A percentile compares a stretch with the other conserved stretches of the same genome.
Evolutionary conservation across 2,113 vertebrate genomes (phyloP).

Genomic region (Colius striatus): DNA sequence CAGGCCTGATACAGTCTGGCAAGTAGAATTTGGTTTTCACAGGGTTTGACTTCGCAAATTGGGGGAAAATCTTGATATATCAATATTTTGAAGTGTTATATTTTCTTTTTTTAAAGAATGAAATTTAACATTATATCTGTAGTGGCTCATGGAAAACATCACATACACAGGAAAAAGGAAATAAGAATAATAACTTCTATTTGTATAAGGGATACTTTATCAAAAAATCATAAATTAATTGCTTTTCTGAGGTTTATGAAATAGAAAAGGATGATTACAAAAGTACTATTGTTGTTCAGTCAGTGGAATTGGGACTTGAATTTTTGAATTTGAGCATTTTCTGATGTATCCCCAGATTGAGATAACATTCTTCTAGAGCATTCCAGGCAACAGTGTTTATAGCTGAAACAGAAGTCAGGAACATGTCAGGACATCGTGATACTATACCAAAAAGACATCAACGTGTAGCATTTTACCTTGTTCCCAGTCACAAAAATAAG

Average conservation of each 20-base stretch:
- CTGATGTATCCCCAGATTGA: not conserved
- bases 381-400: not conserved
- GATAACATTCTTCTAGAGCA: not conserved
- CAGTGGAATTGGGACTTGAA: fast-evolving
- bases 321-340: not conserved
- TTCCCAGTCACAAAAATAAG: not conserved
- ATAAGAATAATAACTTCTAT: fast-evolving
- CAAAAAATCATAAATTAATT: not conserved
- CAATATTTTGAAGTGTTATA: fast-evolving
- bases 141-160: not conserved
- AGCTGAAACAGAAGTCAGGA: not conserved
- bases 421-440: not conserved
- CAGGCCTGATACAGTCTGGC: not conserved
- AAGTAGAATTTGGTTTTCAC: not conserved
- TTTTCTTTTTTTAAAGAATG: not conserved
- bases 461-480: not conserved
- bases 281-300: not conserved
- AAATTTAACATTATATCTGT: not conserved
- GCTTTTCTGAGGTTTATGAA: not conserved
- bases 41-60: not conserved
- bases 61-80: fast-evolving
- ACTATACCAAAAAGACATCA: not conserved
- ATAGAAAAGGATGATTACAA: not conserved
- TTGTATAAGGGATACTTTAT: not conserved
- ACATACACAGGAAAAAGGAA: fast-evolving